Evolutionary conservation across 2,113 vertebrate species (phyloP), one percentile per base, ranked within the genome.

Genomic region (Aptenodytes forsteri): DNA sequence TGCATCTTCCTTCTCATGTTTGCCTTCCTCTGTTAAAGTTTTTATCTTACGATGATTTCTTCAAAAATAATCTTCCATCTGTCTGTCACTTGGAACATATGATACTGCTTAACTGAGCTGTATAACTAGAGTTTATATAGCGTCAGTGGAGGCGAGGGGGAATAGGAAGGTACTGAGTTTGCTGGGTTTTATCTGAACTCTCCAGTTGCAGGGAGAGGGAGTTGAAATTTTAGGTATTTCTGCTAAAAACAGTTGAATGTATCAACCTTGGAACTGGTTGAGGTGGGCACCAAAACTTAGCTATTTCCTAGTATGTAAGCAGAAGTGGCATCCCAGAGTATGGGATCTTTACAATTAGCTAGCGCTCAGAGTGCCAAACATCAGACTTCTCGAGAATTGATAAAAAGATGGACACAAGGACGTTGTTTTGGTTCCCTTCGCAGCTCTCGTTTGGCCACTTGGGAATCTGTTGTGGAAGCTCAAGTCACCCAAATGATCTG

Each of bases 51-150:
- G 0, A 65, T 85, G 73, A 61, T 90, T 96, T 93, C 81, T 91
- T 95, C 70, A 96, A 91, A 96, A 97, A 95, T 96, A 96, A 93
- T 87, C 90, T 96, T 96, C 96, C 87, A 91, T 94, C 94, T 93
- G 89, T 92, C 97, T 95, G 73, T 96, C 89, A 93, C 95, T 95
- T 95, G 87, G 81, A 97, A 91, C 91, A 91, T 91, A 96, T 52
- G 91, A 95, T 93, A 71, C 84, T 91, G 34, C 38, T 89, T 96
- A 71, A 89, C 91, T 93, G 81, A 93, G 73, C 87, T 96, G 26
- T 89, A 3, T 56, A 84, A 70, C 73, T 75, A 56, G 56, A 10
- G 54, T 89, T 97, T 93, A 91, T 94, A 89, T 87, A 96, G 91
- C 49, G 49, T 95, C 19, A 38, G 42, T 87, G 96, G 93, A 94